A percentile compares a stretch with the other conserved stretches of the same genome.
phyloP scores from a whole-genome alignment of 2,113 vertebrate species.

The Callionymus lyra region DNA sequence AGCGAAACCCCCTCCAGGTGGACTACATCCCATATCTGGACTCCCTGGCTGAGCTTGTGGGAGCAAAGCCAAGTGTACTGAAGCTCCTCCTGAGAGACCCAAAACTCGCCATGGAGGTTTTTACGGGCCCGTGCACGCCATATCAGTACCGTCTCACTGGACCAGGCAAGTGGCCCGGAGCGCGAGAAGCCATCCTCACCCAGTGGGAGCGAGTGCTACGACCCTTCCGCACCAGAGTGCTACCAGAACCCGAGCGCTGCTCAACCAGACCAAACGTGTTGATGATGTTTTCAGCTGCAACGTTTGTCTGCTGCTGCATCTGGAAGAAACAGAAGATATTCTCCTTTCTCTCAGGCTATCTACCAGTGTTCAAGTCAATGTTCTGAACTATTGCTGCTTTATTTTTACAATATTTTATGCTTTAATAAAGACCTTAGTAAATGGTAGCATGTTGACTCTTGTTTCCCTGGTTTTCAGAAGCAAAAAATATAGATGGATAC shows the following conservation, averaged over 20 bases:
- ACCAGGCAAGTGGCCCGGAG: slow-evolving; percentile 74
- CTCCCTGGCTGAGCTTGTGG: slow-evolving; percentile 64
- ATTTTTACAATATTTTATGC: too few species aligned
- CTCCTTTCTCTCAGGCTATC: too few species aligned
- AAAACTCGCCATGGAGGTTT: slow-evolving; percentile 61
- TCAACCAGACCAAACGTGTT: background rate
- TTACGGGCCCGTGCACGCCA: slow-evolving; percentile 76
- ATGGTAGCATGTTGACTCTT: too few species aligned
- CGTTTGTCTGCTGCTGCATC: slow-evolving; percentile 15
- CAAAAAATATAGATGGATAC: too few species aligned
- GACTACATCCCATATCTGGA: slow-evolving; percentile 71
- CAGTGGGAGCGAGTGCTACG: slow-evolving; percentile 74
- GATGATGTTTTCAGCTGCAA: slow-evolving; percentile 9
- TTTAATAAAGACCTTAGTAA: too few species aligned
- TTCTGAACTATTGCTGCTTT: too few species aligned
- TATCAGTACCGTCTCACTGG: slow-evolving; percentile 82
- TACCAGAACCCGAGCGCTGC: slow-evolving; percentile 31
- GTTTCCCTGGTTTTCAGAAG: too few species aligned
- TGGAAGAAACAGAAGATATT: slow-evolving; percentile 3
- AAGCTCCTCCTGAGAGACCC: slow-evolving; percentile 73
- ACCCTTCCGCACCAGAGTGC: slow-evolving; percentile 69
- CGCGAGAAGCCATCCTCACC: slow-evolving; percentile 75
- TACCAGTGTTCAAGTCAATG: too few species aligned
- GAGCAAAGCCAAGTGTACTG: slow-evolving; percentile 64
- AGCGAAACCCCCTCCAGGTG: slow-evolving; percentile 62